Percentiles rank a stretch among this genome's conserved stretches.
These are phyloP conservation scores for Erebia epiphron DNA, from an alignment of 2,888 invertebrate species.

Conservation along the genomic window DNA sequence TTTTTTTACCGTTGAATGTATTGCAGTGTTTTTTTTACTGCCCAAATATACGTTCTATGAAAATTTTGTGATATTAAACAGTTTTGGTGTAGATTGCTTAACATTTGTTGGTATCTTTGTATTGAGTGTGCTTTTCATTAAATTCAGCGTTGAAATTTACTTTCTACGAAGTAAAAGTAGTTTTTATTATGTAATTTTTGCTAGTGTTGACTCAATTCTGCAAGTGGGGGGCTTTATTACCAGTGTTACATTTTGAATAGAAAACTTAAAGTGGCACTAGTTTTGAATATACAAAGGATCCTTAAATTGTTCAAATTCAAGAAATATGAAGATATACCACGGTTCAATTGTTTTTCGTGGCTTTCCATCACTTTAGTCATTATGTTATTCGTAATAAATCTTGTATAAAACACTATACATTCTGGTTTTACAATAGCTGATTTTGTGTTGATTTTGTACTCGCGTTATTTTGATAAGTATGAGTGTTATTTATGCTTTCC, in stretches of 20 bases:
- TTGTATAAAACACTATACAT: not conserved
- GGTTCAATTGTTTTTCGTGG: not conserved
- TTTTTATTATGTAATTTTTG: not conserved
- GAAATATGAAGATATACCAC: not conserved
- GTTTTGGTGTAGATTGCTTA: not conserved
- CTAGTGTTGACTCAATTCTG: not conserved
- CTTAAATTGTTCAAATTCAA: not conserved
- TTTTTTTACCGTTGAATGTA: slow-evolving; percentile 24
- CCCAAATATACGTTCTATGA: slow-evolving; percentile 27
- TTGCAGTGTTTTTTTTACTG: slow-evolving; percentile 21
- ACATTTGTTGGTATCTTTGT: slow-evolving; percentile 5
- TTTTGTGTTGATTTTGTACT: not conserved
- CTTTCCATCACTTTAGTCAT: not conserved
- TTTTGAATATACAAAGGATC: slow-evolving; percentile 7
- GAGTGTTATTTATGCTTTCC: not conserved
- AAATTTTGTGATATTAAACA: slow-evolving; percentile 27
- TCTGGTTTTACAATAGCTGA: not conserved
- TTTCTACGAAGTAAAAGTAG: not conserved
- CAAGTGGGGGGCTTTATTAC: not conserved
- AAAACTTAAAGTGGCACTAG: not conserved
- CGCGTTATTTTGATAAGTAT: slow-evolving; percentile 2
- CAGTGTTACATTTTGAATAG: not conserved
- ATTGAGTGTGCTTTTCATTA: not conserved
- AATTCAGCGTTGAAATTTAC: not conserved
- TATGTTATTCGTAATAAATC: not conserved